Evolutionary conservation across 1,140 invertebrate genomes (phyloP).

Genomic region (Eumeta japonica): DNA sequence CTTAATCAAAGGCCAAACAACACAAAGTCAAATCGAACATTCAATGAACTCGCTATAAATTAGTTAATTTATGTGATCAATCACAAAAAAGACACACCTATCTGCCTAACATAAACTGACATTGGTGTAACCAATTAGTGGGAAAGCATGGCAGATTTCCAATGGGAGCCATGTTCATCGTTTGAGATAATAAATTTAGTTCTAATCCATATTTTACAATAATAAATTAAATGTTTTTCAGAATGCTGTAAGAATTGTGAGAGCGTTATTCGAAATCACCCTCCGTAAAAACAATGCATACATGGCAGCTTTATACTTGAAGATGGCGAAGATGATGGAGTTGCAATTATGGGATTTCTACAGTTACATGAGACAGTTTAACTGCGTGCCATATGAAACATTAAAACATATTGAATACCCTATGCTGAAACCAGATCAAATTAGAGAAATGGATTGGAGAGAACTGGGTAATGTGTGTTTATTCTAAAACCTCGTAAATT

Average conservation of each 20-base stretch:
- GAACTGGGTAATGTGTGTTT: conserved; percentile 70
- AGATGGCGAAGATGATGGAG: conserved; percentile 88
- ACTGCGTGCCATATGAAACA: conserved; percentile 73
- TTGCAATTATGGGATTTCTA: conserved; percentile 85
- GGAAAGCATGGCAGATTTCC: no score
- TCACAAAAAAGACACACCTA: no score
- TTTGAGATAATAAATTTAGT: no score
- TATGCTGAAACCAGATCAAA: conserved; percentile 70
- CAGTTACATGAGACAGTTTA: conserved; percentile 85
- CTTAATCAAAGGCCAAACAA: no score
- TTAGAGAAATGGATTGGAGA: conserved; percentile 82
- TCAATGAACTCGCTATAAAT: no score
- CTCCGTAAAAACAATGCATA: conserved; percentile 86
- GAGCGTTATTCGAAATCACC: conserved; percentile 93
- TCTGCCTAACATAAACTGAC: no score
- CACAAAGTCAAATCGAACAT: no score
- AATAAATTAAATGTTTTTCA: conserved; percentile 40
- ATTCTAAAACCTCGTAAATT: no score
- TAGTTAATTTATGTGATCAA: no score
- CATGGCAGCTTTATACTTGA: conserved; percentile 78
- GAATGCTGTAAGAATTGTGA: conserved; percentile 86
- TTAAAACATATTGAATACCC: conserved; percentile 80
- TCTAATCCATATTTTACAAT: no score
- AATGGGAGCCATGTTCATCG: no score
- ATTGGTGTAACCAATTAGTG: no score